Conservation (phyloP, 2,797 vertebrate genomes). For the Ibycter americanus region DNA sequence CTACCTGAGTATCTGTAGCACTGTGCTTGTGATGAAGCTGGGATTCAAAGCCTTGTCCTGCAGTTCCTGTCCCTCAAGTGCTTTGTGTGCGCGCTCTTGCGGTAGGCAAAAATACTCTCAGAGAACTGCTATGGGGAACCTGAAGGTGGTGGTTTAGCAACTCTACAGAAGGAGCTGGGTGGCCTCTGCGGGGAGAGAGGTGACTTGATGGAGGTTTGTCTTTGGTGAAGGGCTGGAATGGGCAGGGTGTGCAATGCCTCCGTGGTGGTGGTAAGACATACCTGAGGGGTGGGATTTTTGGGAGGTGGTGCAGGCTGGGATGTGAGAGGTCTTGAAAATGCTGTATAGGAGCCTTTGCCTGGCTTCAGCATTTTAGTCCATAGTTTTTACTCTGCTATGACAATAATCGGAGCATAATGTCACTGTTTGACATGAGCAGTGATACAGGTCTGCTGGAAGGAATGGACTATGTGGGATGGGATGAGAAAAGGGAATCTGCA, state of each 20-base stretch:
- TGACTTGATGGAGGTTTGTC: not conserved
- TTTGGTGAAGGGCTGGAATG: not conserved
- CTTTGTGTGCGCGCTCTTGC: not conserved
- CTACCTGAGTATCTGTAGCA: too few species aligned
- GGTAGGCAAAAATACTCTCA: not conserved
- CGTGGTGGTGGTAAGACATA: fast-evolving
- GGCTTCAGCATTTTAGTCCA: fast-evolving
- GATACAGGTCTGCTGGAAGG: not conserved
- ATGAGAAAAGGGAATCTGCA: not conserved
- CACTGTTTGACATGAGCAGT: fast-evolving
- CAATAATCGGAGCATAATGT: not conserved
- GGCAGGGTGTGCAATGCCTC: not conserved
- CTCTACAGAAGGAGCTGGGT: not conserved
- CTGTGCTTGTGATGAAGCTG: not conserved
- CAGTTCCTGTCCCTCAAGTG: not conserved
- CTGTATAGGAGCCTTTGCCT: not conserved
- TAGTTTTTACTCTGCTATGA: not conserved
- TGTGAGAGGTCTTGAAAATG: not conserved
- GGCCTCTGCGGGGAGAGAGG: not conserved
- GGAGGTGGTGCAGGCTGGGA: not conserved
- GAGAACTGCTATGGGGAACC: not conserved
- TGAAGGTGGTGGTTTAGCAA: not conserved
- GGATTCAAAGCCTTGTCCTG: not conserved
- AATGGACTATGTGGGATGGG: not conserved
- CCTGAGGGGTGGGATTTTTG: not conserved